A percentile compares a stretch with the other conserved stretches of the same genome.
Evolutionary conservation across 35 echinoderm and acorn worm genomes (phyloP).

Genomic region (Apostichopus japonicus): DNA sequence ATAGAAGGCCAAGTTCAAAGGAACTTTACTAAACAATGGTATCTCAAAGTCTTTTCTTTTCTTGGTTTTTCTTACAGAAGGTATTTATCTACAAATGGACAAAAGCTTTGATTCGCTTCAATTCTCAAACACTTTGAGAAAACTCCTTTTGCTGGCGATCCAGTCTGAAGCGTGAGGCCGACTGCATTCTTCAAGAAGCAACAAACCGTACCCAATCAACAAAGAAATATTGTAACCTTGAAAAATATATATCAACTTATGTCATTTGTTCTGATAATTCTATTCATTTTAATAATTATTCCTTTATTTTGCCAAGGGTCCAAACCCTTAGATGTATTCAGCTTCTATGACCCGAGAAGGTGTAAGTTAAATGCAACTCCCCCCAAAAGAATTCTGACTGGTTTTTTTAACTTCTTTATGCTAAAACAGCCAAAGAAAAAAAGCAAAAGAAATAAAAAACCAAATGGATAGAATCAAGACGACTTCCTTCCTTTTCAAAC

Average conservation of each 20-base stretch:
- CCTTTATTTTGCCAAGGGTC: background rate
- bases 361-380: background rate
- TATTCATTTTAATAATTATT: background rate
- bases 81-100: slow-evolving; percentile 23
- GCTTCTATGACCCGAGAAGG: slow-evolving; percentile 47
- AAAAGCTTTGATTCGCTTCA: slow-evolving; percentile 29
- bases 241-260: slow-evolving; percentile 34
- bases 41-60: background rate
- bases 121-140: slow-evolving; percentile 28
- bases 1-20: slow-evolving; percentile 41
- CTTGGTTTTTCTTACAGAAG: slow-evolving; percentile 15
- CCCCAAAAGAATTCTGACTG: too few relatives aligned
- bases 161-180: slow-evolving; percentile 23
- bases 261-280: slow-evolving; percentile 1
- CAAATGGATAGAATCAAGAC: too few relatives aligned
- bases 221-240: slow-evolving; percentile 28
- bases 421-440: too few relatives aligned
- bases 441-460: too few relatives aligned
- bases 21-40: slow-evolving; percentile 1
- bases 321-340: slow-evolving; percentile 37
- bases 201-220: slow-evolving; percentile 23
- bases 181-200: slow-evolving; percentile 45
- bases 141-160: background rate
- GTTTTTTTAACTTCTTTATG: too few relatives aligned
- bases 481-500: too few relatives aligned